Evolutionary conservation across 2,888 invertebrate genomes (phyloP), one percentile per base, ranked within the genome.

Genomic region (Drosophila cyrtoloma): DNA sequence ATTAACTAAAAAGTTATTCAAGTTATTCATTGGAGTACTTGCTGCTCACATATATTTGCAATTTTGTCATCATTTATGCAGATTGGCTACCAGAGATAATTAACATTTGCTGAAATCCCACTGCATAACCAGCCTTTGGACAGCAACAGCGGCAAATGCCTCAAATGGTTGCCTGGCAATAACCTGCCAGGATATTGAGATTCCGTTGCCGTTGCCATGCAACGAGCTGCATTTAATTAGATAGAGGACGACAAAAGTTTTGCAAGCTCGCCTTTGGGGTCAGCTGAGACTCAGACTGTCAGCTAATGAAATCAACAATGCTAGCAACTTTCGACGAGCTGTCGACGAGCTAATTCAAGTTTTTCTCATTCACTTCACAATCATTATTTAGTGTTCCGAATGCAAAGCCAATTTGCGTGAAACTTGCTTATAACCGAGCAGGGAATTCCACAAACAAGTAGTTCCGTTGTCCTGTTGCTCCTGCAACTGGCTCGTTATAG

Each of bases 201-300:
- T 72, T 39, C 58, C 53, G 44, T 33, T 65, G n/a, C 71, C 57
- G 62, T 66, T 77, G 67, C 50, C 59, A 60, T 51, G 50, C 71
- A 39, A 35, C 61, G 35, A 64, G 79, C 68, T 74, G 73, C 74
- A 87, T 72, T 80, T 80, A 82, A 85, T 87, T 80, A 82, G 32
- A 32, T 67, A 61, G 58, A 32, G 63, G 56, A 66, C 56, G 53
- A 44, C 59, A 76, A 87, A 68, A 72, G 74, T 72, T 69, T 70
- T 9, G 42, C 65, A n/a, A 58, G 55, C 39, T 57, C 51, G 28
- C 35, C 51, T 35, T 19, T n/a, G 30, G 47, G 62, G 51, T 77
- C 69, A 67, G 53, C 28, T 26, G 19, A 16, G 26, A 32, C 1
- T 33, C 47, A 28, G 50, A n/a, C 39, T 22, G 59, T 39, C 65